Evolutionary conservation across 2,797 vertebrate genomes (phyloP), one percentile per base, ranked within the genome.

Genomic region (Chrysolophus pictus): DNA sequence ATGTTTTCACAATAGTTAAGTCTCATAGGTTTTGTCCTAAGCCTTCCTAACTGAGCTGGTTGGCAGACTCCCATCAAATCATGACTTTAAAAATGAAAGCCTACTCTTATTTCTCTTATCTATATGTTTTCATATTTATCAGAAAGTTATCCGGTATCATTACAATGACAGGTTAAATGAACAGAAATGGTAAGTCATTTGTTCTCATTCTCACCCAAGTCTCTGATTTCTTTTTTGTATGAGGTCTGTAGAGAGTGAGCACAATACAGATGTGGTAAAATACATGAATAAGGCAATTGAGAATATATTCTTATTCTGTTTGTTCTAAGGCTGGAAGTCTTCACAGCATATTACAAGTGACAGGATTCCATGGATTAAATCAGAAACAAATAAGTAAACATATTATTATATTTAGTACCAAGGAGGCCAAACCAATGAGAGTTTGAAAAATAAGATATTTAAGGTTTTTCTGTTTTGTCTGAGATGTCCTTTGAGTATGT

Each of bases 401-500:
- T 42, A 37, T n/a, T 58, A 88, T 82, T 76, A 41, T 41, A 65
- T 24, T 24, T 73, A 81, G 46, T 42, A 47, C 58, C 58, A 22
- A 84, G 29, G 19, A 59, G 88, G 72, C 71, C 85, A 94, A 95
- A 88, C 14, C 51, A 85, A 63, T 56, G 86, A 84, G 35, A 64
- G 17, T 89, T 83, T 90, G 72, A 90, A 92, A 93, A 88, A 69
- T 44, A 88, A 65, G n/a, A 71, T 78, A 71, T 78, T 77, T 77
- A 17, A 86, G 59, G 14, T 7, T 53, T 92, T 92, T 93, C 80
- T 69, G 28, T 29, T n/a, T 67, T 94, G 77, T 93, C 93, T 87
- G 49, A 68, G 47, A 74, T 62, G n/a, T 76, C 46, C 91, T 79
- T 95, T 87, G 37, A 51, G 53, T 74, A 67, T 22, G 55, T 81